Evolutionary conservation across 2,797 vertebrate species (phyloP).

Genomic region (Muscicapa striata): DNA sequence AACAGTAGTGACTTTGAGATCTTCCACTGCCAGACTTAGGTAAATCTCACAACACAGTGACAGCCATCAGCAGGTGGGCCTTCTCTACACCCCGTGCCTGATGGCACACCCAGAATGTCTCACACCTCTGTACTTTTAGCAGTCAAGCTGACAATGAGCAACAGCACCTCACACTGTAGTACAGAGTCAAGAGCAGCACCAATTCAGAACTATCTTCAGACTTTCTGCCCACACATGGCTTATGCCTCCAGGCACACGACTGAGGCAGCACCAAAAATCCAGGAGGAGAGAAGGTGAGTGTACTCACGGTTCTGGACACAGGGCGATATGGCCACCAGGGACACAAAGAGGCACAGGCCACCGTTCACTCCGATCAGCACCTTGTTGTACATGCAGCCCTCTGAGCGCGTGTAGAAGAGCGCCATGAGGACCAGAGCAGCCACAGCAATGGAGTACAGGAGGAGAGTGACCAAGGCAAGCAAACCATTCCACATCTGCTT

Average conservation of each 20-base stretch:
- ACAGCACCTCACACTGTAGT: background rate
- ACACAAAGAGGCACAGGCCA: slow-evolving; percentile 90
- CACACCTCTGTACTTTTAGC: background rate
- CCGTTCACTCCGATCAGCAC: slow-evolving; percentile 90
- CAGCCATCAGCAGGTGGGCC: background rate
- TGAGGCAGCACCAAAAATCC: background rate
- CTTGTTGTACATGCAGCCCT: slow-evolving; percentile 91
- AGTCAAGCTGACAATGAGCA: background rate
- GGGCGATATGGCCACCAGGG: slow-evolving; percentile 90
- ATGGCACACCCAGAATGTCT: background rate
- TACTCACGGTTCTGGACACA: slow-evolving; percentile 92
- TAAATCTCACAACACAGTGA: background rate
- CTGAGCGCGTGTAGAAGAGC: slow-evolving; percentile 85
- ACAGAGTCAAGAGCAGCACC: background rate
- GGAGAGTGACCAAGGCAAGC: slow-evolving; percentile 87
- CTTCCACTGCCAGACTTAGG: background rate
- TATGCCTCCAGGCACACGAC: background rate
- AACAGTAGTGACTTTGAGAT: background rate
- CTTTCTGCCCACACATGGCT: background rate
- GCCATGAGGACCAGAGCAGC: slow-evolving; percentile 88
- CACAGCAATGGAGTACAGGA: slow-evolving; percentile 87
- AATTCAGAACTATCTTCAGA: background rate
- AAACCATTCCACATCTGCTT: slow-evolving; percentile 92
- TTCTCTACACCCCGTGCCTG: background rate
- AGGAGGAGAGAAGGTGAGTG: background rate